Evolutionary conservation across 2,797 vertebrate genomes (phyloP).

Genomic region (Lagorchestes hirsutus): DNA sequence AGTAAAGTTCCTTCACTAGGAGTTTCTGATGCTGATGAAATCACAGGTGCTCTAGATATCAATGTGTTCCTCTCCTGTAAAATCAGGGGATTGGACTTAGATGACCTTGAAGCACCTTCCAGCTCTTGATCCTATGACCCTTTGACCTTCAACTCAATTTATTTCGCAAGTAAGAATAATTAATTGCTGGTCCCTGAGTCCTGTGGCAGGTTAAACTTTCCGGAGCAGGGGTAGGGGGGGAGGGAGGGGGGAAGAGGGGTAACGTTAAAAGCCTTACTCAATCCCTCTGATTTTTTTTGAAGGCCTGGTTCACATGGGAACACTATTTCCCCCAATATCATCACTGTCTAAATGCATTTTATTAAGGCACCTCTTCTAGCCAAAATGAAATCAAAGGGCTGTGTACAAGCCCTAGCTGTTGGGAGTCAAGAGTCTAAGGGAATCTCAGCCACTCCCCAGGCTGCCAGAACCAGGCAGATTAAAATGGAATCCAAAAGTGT

Average conservation of each 20-base stretch:
- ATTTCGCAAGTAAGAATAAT: background rate
- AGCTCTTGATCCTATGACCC: too few species aligned
- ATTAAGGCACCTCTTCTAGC: background rate
- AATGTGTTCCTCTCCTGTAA: too few species aligned
- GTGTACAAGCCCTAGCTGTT: background rate
- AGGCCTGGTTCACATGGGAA: background rate
- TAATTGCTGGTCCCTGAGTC: background rate
- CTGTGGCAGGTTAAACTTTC: background rate
- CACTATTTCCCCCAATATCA: background rate
- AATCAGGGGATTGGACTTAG: too few species aligned
- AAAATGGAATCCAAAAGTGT: background rate
- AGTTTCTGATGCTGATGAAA: too few species aligned
- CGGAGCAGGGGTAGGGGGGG: too few species aligned
- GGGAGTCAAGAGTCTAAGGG: background rate
- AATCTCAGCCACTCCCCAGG: background rate
- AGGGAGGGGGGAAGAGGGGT: too few species aligned
- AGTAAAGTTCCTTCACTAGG: too few species aligned
- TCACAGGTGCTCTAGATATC: too few species aligned
- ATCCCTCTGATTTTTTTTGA: background rate
- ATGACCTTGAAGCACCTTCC: too few species aligned
- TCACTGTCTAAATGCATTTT: background rate
- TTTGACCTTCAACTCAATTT: background rate
- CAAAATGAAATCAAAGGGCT: too few species aligned
- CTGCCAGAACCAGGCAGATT: background rate
- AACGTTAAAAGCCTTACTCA: background rate